These are phyloP conservation scores for Chaetodon trifascialis DNA, from an alignment of 2,113 vertebrate genomes.

Conservation along the genomic window DNA sequence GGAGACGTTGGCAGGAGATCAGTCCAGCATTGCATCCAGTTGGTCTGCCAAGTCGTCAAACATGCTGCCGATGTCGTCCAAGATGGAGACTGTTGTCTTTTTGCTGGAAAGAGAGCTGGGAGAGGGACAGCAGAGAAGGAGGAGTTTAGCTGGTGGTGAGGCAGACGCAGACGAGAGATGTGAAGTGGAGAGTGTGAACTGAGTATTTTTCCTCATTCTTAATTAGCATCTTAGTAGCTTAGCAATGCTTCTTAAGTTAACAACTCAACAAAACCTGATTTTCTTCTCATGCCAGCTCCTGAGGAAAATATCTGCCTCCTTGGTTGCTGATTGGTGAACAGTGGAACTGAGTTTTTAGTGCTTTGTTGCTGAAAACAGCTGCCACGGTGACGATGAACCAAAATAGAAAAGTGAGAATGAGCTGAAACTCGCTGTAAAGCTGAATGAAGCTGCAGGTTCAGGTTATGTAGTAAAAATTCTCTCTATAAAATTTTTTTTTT, in stretches of 20 bases:
- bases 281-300: neutral
- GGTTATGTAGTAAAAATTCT: neutral
- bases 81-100: constrained; percentile 77
- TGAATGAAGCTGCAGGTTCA: neutral
- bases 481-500: too few species aligned
- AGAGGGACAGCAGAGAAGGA: neutral
- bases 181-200: neutral
- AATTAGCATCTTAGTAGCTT: neutral
- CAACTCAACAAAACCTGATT: too few species aligned
- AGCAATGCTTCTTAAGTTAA: too few species aligned
- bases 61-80: constrained; percentile 84
- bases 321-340: neutral
- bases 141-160: constrained; percentile 9
- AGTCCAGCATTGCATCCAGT: constrained; percentile 82
- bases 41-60: constrained; percentile 83
- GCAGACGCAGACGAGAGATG: constrained; percentile 1
- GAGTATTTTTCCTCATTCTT: neutral
- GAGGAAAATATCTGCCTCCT: neutral
- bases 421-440: neutral
- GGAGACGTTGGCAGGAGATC: constrained; percentile 51
- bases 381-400: neutral
- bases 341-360: neutral
- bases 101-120: constrained; percentile 62
- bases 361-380: neutral
- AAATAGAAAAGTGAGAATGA: neutral